These are phyloP conservation scores for Aproaerema taeniolella DNA, from an alignment of 2,888 invertebrate species.

Conservation along the genomic window DNA sequence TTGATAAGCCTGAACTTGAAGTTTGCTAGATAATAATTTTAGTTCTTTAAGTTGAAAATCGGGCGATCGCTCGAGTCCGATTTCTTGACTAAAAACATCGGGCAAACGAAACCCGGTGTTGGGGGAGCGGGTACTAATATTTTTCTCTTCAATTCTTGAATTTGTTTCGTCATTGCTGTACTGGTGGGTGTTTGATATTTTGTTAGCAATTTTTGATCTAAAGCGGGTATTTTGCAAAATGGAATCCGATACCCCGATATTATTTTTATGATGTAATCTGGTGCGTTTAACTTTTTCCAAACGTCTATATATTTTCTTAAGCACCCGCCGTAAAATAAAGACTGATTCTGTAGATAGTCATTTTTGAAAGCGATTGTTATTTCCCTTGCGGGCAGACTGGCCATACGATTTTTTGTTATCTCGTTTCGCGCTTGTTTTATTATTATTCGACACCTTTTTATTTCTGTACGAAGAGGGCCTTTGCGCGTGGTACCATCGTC, in stretches of 20 bases:
- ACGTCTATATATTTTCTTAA: neutral
- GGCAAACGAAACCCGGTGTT: constrained; percentile 6
- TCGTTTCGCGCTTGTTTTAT: neutral
- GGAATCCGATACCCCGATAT: constrained; percentile 11
- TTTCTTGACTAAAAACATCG: constrained; percentile 6
- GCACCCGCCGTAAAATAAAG: neutral
- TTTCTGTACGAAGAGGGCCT: neutral
- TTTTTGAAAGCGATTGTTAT: constrained; percentile 1
- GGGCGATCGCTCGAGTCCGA: constrained; percentile 6
- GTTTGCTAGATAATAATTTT: constrained; percentile 4
- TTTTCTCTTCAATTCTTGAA: constrained; percentile 1
- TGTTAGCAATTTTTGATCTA: neutral
- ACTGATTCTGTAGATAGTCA: neutral
- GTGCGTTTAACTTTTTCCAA: constrained; percentile 4
- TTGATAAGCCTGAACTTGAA: constrained; percentile 2
- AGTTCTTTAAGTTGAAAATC: constrained; percentile 4
- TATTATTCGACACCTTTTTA: neutral
- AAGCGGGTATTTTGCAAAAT: constrained; percentile 5
- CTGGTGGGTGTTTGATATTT: constrained; percentile 1
- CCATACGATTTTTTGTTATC: neutral
- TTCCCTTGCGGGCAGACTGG: neutral
- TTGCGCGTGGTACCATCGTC: neutral
- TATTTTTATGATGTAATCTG: neutral
- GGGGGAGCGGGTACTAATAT: neutral
- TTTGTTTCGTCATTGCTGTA: constrained; percentile 7